These are phyloP conservation scores for Watsonalla binaria DNA, from an alignment of 2,888 invertebrate genomes.

Conservation along the genomic window DNA sequence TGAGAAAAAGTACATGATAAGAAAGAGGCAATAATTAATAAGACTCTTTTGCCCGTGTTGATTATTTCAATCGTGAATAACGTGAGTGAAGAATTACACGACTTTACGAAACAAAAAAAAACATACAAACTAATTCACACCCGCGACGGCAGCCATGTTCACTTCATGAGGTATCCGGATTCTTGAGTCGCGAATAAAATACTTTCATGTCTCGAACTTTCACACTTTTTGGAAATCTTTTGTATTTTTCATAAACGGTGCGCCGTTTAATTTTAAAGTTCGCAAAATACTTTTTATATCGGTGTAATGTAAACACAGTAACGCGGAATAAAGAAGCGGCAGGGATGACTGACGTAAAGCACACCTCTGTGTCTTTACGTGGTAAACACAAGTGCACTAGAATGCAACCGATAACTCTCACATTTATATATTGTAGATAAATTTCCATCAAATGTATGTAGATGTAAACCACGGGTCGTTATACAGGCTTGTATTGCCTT, in stretches of 20 bases:
- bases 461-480: slow-evolving; percentile 7
- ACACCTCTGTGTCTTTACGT: slow-evolving; percentile 1
- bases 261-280: not conserved
- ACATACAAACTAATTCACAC: not conserved
- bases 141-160: not conserved
- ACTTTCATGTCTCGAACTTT: not conserved
- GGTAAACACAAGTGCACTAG: slow-evolving; percentile 6
- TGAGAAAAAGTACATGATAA: too few species aligned
- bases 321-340: not conserved
- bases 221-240: not conserved
- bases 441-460: slow-evolving; percentile 6
- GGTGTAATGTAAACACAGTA: not conserved
- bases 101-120: not conserved
- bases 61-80: not conserved
- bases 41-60: too few species aligned
- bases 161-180: too few species aligned
- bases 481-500: slow-evolving; percentile 9
- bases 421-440: slow-evolving; percentile 6
- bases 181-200: too few species aligned
- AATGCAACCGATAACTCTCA: slow-evolving; percentile 5
- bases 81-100: not conserved
- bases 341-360: not conserved
- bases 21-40: too few species aligned
- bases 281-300: not conserved
- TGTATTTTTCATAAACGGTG: too few species aligned